phyloP scores from a whole-genome alignment of 2,888 invertebrate species.

The Oxyteleia sp. region DNA sequence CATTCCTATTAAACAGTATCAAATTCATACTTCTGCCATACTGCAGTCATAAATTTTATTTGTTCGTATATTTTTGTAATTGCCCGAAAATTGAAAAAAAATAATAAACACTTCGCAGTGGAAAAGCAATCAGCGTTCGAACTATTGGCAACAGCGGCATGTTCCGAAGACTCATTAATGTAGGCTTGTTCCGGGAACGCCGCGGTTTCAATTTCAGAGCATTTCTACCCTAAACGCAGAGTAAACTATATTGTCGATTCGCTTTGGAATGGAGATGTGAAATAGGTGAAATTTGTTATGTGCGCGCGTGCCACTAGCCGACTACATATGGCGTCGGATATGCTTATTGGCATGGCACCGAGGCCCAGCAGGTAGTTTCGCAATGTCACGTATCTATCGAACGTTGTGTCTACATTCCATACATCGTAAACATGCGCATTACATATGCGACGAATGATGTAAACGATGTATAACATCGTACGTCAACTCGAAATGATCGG shows the following conservation, averaged over 20 bases:
- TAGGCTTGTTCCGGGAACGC: constrained; percentile 13
- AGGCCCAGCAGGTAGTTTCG: constrained; percentile 63
- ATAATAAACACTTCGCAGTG: too few species aligned
- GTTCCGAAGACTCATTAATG: constrained; percentile 13
- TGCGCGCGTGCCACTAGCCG: constrained; percentile 65
- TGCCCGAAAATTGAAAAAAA: too few species aligned
- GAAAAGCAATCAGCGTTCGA: neutral
- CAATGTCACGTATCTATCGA: constrained; percentile 73
- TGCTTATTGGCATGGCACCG: constrained; percentile 68
- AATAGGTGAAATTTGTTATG: constrained; percentile 74
- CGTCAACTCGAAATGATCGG: constrained; percentile 58
- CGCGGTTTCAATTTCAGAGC: constrained; percentile 41
- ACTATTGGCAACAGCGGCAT: constrained; percentile 22
- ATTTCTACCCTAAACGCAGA: constrained; percentile 53
- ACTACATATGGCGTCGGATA: constrained; percentile 59
- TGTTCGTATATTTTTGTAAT: too few species aligned
- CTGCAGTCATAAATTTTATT: too few species aligned
- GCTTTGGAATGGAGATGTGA: constrained; percentile 67
- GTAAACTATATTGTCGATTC: constrained; percentile 66
- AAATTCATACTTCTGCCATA: too few species aligned
- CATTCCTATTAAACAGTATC: too few species aligned
- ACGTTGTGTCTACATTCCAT: constrained; percentile 71
- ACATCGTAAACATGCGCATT: constrained; percentile 69
- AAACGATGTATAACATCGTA: constrained; percentile 65
- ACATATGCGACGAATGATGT: constrained; percentile 68